Conservation (phyloP, 2,797 vertebrate genomes). For the Nannoperca australis region DNA sequence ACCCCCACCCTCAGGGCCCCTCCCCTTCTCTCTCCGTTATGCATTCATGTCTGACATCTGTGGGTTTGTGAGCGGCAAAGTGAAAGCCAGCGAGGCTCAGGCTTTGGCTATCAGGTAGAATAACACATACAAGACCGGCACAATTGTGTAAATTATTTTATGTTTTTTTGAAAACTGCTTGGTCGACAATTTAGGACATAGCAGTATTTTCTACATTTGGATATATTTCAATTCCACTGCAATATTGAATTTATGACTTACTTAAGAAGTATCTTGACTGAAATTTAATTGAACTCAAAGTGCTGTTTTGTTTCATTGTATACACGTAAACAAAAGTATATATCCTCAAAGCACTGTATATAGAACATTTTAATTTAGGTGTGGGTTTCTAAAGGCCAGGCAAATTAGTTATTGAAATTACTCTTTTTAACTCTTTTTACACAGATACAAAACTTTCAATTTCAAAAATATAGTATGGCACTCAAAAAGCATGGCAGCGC, state of each 20-base stretch:
- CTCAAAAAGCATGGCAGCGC: not conserved
- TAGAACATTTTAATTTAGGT: not conserved
- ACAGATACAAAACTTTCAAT: not conserved
- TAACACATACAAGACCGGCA: conserved; percentile 33
- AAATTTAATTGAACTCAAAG: not conserved
- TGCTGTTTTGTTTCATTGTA: not conserved
- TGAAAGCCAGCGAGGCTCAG: conserved; percentile 64
- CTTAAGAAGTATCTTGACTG: not conserved
- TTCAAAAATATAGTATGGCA: not conserved
- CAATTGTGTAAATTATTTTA: conserved; percentile 13
- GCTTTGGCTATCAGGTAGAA: conserved; percentile 39
- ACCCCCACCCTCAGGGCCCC: conserved; percentile 49
- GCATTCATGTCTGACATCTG: conserved; percentile 85
- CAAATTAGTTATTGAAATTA: not conserved
- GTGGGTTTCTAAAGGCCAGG: not conserved
- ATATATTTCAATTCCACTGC: not conserved
- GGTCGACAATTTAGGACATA: not conserved
- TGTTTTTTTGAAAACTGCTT: not conserved
- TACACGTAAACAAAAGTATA: not conserved
- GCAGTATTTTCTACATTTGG: not conserved
- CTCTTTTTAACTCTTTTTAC: not conserved
- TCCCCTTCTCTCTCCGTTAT: conserved; percentile 66
- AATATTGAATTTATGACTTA: not conserved
- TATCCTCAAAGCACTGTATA: not conserved
- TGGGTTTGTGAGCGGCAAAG: conserved; percentile 76